Evolutionary conservation across 2,888 invertebrate species (phyloP).

Genomic region (Rhorus exstirpatorius): DNA sequence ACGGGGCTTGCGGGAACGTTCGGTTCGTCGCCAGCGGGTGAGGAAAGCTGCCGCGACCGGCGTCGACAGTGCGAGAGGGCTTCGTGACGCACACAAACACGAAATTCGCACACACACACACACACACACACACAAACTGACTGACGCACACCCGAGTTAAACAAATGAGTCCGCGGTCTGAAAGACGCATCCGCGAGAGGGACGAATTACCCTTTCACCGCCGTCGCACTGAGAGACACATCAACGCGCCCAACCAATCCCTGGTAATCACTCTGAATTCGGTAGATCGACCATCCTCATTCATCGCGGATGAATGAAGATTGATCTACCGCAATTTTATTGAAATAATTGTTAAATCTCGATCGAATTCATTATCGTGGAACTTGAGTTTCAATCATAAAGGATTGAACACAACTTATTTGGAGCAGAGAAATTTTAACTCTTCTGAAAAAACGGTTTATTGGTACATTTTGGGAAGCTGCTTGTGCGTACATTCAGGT

Average conservation of each 20-base stretch:
- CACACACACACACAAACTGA: constrained; percentile 17
- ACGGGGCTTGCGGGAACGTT: constrained; percentile 39
- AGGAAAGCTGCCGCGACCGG: constrained; percentile 77
- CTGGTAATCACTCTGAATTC: constrained; percentile 23
- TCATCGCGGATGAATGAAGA: not conserved
- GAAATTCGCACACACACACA: not conserved
- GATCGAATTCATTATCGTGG: no score
- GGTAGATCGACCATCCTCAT: constrained; percentile 6
- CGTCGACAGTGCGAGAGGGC: constrained; percentile 75
- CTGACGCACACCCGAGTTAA: constrained; percentile 77
- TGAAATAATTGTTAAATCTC: not conserved
- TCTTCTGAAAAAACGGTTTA: no score
- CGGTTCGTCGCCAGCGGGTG: constrained; percentile 55
- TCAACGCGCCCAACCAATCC: constrained; percentile 38
- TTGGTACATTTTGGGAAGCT: no score
- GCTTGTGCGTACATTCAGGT: no score
- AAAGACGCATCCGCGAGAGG: constrained; percentile 67
- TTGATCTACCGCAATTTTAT: not conserved
- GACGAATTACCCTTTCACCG: constrained; percentile 68
- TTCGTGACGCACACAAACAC: constrained; percentile 49
- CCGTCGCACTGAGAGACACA: constrained; percentile 23
- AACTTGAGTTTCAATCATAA: no score
- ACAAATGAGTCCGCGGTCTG: constrained; percentile 78
- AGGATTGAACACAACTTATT: no score
- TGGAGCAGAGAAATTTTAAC: no score